Percentiles rank a stretch among this genome's conserved stretches.
phyloP scores from a whole-genome alignment of 2,797 vertebrate genomes.

The Helostoma temminkii region DNA sequence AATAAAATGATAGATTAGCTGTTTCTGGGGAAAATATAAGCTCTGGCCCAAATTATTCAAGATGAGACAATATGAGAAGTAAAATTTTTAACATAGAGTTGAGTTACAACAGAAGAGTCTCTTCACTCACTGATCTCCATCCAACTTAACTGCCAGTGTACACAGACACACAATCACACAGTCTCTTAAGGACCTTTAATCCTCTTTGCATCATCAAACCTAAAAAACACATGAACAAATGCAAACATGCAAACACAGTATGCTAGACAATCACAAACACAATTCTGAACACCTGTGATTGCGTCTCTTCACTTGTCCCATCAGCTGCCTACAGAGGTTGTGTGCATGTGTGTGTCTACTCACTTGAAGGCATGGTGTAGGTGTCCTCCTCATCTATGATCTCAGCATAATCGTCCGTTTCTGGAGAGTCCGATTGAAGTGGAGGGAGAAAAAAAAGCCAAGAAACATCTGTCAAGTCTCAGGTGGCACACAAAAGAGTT shows the following conservation, averaged over 20 bases:
- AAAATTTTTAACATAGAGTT: background rate
- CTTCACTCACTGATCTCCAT: background rate
- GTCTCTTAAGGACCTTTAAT: background rate
- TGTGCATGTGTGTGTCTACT: slow-evolving; percentile 73
- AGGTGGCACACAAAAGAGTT: background rate
- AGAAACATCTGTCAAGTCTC: slow-evolving; percentile 23
- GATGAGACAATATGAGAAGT: background rate
- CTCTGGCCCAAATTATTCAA: background rate
- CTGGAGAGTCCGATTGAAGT: slow-evolving; percentile 75
- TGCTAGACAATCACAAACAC: background rate
- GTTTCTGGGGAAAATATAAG: background rate
- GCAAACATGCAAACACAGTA: background rate
- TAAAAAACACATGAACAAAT: background rate
- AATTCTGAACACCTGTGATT: background rate
- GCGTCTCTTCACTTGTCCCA: slow-evolving; percentile 1
- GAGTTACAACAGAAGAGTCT: background rate
- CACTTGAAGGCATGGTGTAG: slow-evolving; percentile 99
- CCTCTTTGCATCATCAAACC: background rate
- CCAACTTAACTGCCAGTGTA: background rate
- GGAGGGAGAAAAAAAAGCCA: slow-evolving; percentile 47
- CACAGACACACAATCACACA: background rate
- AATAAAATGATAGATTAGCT: background rate
- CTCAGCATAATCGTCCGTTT: slow-evolving; percentile 99
- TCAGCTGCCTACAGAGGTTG: background rate
- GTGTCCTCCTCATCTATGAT: slow-evolving; percentile 99